Conservation (phyloP, 2,888 invertebrate species). For the Torymus texanus region DNA sequence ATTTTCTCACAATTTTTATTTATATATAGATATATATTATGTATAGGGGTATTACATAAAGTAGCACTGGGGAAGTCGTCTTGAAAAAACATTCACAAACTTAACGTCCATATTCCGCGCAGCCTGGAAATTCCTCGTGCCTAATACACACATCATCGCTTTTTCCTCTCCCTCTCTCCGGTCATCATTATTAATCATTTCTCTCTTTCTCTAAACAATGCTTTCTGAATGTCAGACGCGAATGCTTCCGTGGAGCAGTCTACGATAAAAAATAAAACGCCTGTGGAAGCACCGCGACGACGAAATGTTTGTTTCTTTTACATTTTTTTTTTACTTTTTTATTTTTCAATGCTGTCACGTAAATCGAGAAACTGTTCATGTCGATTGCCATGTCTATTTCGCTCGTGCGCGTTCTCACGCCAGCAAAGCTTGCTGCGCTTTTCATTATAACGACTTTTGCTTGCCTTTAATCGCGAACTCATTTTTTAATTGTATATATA, state of each 20-base stretch:
- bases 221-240: background rate
- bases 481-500: slow-evolving; percentile 33
- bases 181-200: too few species aligned
- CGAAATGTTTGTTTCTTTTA: background rate
- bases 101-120: slow-evolving; percentile 63
- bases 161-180: slow-evolving; percentile 45
- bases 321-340: background rate
- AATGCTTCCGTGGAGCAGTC: slow-evolving; percentile 54
- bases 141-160: slow-evolving; percentile 36
- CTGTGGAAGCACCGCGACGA: slow-evolving; percentile 66
- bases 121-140: slow-evolving; percentile 62
- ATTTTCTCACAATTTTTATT: slow-evolving; percentile 64
- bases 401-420: slow-evolving; percentile 51
- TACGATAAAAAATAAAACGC: slow-evolving; percentile 72
- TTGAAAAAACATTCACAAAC: slow-evolving; percentile 67
- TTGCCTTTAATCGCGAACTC: slow-evolving; percentile 40
- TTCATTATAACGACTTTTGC: slow-evolving; percentile 46
- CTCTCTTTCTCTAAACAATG: too few species aligned
- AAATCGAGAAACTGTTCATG: background rate
- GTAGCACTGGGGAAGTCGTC: slow-evolving; percentile 68
- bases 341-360: background rate
- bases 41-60: slow-evolving; percentile 72
- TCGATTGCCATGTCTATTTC: too few species aligned
- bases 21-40: slow-evolving; percentile 66
- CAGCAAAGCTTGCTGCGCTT: slow-evolving; percentile 55